These are phyloP conservation scores for Drosophila paracracens DNA, from an alignment of 2,888 invertebrate species.

Conservation along the genomic window DNA sequence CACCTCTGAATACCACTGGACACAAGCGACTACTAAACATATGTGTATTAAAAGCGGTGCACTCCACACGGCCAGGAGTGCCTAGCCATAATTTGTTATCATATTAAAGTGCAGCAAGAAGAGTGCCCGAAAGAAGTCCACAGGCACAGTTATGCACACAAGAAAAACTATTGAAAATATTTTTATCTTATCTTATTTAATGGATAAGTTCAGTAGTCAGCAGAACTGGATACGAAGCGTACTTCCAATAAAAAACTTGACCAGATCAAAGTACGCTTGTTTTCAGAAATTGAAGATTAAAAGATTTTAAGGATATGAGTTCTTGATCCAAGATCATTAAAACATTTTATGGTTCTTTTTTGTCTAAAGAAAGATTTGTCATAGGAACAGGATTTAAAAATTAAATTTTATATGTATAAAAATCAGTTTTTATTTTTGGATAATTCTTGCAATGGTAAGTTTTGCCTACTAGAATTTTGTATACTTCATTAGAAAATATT, in stretches of 20 bases:
- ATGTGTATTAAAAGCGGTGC: slow-evolving; percentile 70
- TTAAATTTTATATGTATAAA: too few species aligned
- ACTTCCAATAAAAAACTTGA: neutral
- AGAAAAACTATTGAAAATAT: neutral
- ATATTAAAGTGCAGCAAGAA: slow-evolving; percentile 76
- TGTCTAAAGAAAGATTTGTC: neutral
- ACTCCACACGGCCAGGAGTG: slow-evolving; percentile 55
- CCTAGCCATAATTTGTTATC: slow-evolving; percentile 82
- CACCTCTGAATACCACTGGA: slow-evolving; percentile 30
- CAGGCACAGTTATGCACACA: slow-evolving; percentile 49
- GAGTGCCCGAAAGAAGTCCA: slow-evolving; percentile 30
- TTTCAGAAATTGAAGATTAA: neutral
- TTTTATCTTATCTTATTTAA: neutral
- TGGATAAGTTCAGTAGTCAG: neutral
- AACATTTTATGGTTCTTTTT: neutral
- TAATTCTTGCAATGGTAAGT: neutral
- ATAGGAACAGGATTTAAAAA: neutral
- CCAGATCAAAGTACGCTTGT: neutral
- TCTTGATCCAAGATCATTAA: neutral
- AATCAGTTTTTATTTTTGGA: neutral
- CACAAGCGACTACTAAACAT: slow-evolving; percentile 35
- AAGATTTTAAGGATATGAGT: neutral
- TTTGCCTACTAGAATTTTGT: neutral
- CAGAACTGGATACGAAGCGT: neutral
- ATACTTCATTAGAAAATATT: neutral